Conservation (phyloP, 2,113 vertebrate genomes). For the Zootoca vivipara region DNA sequence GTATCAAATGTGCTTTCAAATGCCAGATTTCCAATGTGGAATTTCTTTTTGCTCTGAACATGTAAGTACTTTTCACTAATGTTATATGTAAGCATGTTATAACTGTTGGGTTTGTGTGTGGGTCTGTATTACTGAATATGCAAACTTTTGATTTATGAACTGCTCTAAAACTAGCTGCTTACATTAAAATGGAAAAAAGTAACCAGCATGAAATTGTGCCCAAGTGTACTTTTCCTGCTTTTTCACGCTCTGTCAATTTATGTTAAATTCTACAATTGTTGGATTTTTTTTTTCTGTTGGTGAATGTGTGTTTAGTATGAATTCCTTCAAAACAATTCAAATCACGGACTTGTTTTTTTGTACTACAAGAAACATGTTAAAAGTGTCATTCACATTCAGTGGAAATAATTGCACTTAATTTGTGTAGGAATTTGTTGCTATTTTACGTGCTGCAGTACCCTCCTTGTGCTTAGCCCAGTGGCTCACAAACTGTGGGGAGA, state of each 20-base stretch:
- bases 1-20: constrained; percentile 69
- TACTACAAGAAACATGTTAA: constrained; percentile 38
- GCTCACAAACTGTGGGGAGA: neutral
- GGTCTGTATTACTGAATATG: constrained; percentile 73
- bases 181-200: constrained; percentile 56
- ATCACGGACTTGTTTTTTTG: constrained; percentile 31
- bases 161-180: constrained; percentile 68
- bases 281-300: constrained; percentile 36
- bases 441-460: neutral
- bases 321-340: neutral
- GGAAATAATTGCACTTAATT: constrained; percentile 22
- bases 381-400: constrained; percentile 42
- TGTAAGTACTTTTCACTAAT: constrained; percentile 69
- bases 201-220: constrained; percentile 80
- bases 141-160: constrained; percentile 68
- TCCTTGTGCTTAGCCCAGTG: constrained; percentile 35
- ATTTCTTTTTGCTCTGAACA: constrained; percentile 72
- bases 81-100: constrained; percentile 72
- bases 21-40: constrained; percentile 73
- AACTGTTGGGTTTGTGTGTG: constrained; percentile 69
- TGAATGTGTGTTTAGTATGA: constrained; percentile 14
- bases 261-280: constrained; percentile 56
- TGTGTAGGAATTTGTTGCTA: constrained; percentile 9
- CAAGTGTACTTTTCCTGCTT: constrained; percentile 76
- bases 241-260: constrained; percentile 56